Evolutionary conservation across 2,113 vertebrate genomes (phyloP), one percentile per base, ranked within the genome.

Genomic region (Capreolus pygargus): DNA sequence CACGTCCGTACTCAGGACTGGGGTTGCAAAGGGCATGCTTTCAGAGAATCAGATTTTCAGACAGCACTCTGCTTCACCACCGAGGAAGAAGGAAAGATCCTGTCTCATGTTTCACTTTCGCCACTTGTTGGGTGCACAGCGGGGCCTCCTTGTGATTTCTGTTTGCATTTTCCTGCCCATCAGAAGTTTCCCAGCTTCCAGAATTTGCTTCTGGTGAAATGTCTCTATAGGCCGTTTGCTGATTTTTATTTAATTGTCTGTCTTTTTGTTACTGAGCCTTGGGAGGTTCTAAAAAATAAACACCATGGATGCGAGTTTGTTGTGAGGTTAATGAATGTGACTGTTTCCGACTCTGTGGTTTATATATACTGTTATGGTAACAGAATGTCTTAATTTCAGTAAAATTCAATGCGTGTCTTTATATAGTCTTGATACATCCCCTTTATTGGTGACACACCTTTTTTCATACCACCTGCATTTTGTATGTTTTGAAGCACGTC

Each of bases 1-100:
- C 15, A 0, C 6, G 0, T 33, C n/a, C 16, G 19, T 54, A 1
- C 52, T 39, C 27, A 17, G 81, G 9, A 25, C 23, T 2, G 6
- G 43, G 27, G 12, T 13, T 13, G 19, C 21, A 9, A 55, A 6
- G 28, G 28, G 28, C 13, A n/a, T 30, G 43, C 45, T 12, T 50
- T 50, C 15, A 1, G 28, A 7, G 39, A 21, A 57, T 23, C 17
- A 2, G 1, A 57, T 57, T 89, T 79, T 17, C 76, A 33, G 25
- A 21, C 30, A 19, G 61, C 36, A 2, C 16, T 83, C 27, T 78
- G 61, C 61, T 52, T n/a, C 67, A 27, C 86, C 52, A 17, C 19
- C 5, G 2, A 28, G 12, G 36, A 67, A 85, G 86, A 6, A 61
- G 58, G 28, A 14, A 21, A 27, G 55, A 55, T 25, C 27, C 64